Evolutionary conservation across 2,888 invertebrate genomes (phyloP), one percentile per base, ranked within the genome.

Genomic region (Macrophya annulata): DNA sequence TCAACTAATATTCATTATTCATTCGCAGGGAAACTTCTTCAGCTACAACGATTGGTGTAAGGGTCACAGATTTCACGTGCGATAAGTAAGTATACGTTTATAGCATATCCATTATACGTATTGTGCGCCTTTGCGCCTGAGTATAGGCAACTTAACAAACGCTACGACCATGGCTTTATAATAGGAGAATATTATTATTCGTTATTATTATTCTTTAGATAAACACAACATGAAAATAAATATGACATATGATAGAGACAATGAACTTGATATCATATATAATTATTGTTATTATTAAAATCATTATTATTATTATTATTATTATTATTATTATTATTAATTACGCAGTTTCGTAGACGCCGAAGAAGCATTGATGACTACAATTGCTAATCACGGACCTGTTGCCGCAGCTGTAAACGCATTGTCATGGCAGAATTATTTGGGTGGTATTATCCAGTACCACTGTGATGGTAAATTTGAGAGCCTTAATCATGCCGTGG

Each of bases 361-460:
- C 0, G 97, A 98, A 92, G 94, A 96, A 37, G 93, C 95, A 81
- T 95, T 98, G 65, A 89, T 96, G 85, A 88, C 90, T 37, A 89
- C 95, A 6, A 88, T 98, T 72, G 96, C 96, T 6, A 94, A 93
- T 17, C 96, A 96, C 91, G 98, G 98, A 0, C 98, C 98, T 0
- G 95, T 98, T 1, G 95, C 96, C 0, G 97, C 96, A 0, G 97
- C 97, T 0, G 96, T 98, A 0, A 98, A 98, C 93, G 98, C 98
- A 0, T 94, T 96, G 45, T 95, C 96, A 0, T 98, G 98, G 98
- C 97, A 98, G 93, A 96, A 97, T 93, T 98, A 98, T 92, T 94
- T 97, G 10, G 97, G 97, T 0, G 98, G 98, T 0, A 95, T 98
- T 55, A 97, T 98, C 90, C 97, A 97, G 91, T 97, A 95, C 91